A percentile compares a stretch with the other conserved stretches of the same genome.
These are phyloP conservation scores for Plagiodera versicolora DNA, from an alignment of 2,888 invertebrate species.

Conservation along the genomic window DNA sequence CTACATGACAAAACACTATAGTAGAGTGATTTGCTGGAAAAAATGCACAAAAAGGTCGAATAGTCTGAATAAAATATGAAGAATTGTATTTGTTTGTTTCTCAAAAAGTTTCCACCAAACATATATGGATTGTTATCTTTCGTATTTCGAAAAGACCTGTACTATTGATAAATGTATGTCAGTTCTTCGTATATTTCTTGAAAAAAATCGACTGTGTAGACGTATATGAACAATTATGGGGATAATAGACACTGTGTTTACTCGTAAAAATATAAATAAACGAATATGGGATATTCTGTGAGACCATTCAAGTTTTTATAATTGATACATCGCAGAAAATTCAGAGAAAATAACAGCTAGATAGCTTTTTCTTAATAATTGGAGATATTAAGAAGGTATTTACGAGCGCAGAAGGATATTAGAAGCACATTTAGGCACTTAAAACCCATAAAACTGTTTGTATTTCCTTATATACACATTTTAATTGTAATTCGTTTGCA, in stretches of 20 bases:
- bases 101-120: too few species aligned
- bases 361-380: background rate
- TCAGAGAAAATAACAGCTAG: background rate
- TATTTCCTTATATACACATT: slow-evolving; percentile 5
- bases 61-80: too few species aligned
- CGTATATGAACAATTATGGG: background rate
- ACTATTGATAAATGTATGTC: too few species aligned
- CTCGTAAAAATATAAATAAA: background rate
- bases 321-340: background rate
- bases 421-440: background rate
- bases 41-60: too few species aligned
- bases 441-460: background rate
- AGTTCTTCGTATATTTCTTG: too few species aligned
- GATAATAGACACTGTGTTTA: background rate
- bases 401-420: background rate
- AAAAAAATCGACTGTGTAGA: too few species aligned
- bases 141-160: too few species aligned
- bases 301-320: background rate
- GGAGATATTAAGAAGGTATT: background rate
- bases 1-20: background rate
- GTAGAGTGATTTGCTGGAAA: background rate
- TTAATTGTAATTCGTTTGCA: slow-evolving; percentile 4
- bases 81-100: too few species aligned
- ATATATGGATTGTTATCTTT: too few species aligned
- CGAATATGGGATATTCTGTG: background rate